A percentile compares a stretch with the other conserved stretches of the same genome.
Conservation (phyloP, 2,113 vertebrate species). For the Nestor notabilis region DNA sequence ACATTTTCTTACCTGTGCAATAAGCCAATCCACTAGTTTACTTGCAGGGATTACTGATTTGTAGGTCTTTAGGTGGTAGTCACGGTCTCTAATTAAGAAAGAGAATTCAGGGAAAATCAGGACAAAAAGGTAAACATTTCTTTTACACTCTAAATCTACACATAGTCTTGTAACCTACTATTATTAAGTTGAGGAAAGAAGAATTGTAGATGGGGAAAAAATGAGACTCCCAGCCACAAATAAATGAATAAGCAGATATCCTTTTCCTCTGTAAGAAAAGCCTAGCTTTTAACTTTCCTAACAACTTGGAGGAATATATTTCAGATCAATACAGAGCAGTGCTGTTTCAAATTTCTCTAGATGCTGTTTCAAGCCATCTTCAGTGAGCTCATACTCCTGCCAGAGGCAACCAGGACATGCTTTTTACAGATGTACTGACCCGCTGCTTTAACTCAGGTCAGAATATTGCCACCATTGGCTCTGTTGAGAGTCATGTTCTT, state of each 20-base stretch:
- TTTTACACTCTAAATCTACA: background rate
- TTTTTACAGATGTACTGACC: background rate
- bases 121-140: background rate
- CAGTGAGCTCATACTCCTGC: background rate
- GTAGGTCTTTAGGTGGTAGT: constrained; percentile 96
- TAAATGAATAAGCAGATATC: background rate
- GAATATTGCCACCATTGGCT: background rate
- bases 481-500: background rate
- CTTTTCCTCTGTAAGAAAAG: background rate
- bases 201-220: background rate
- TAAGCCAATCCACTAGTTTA: constrained; percentile 96
- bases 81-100: constrained; percentile 84
- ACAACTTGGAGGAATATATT: background rate
- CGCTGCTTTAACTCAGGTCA: background rate
- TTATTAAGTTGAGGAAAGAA: background rate
- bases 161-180: background rate
- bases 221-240: background rate
- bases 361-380: background rate
- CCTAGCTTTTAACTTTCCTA: background rate
- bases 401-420: background rate
- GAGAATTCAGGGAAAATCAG: background rate
- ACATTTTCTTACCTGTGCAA: constrained; percentile 85
- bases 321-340: background rate
- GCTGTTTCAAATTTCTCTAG: background rate
- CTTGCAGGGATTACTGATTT: constrained; percentile 94